A percentile compares a stretch with the other conserved stretches of the same genome.
Conservation (phyloP, 2,113 vertebrate species). For the Xyliphius kryptos region DNA sequence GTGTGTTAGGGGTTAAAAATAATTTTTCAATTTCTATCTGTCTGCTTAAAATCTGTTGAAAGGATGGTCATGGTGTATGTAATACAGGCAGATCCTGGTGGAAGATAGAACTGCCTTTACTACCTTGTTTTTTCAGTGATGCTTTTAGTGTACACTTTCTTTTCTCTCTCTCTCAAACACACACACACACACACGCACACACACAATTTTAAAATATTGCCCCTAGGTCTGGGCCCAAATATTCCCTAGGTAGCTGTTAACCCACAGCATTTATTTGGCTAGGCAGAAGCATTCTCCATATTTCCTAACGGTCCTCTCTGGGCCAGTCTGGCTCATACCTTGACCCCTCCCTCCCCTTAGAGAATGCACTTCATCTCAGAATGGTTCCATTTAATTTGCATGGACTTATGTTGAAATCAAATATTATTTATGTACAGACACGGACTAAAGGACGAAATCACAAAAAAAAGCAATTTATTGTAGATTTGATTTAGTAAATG, state of each 20-base stretch:
- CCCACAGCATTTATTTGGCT: conserved; percentile 47
- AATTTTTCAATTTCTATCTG: conserved; percentile 1
- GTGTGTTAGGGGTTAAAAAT: conserved; percentile 56
- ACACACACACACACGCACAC: conserved; percentile 40
- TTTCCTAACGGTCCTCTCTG: conserved; percentile 49
- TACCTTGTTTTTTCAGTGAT: conserved; percentile 29
- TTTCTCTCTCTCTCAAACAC: conserved; percentile 47
- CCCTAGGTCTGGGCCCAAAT: conserved; percentile 40
- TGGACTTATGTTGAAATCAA: conserved; percentile 9
- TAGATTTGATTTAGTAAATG: too few relatives aligned
- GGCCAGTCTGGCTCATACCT: conserved; percentile 22
- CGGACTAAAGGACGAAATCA: too few relatives aligned
- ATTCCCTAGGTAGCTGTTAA: conserved; percentile 63
- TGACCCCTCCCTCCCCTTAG: conserved; percentile 31
- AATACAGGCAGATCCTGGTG: conserved; percentile 57
- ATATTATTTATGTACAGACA: too few relatives aligned
- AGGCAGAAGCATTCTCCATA: conserved; percentile 45
- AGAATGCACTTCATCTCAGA: conserved; percentile 10
- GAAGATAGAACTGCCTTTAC: conserved; percentile 45
- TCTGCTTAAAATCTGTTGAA: conserved; percentile 49
- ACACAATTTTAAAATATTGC: conserved; percentile 30
- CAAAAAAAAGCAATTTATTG: too few relatives aligned
- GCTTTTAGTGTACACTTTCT: conserved; percentile 22
- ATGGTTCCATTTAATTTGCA: conserved; percentile 20
- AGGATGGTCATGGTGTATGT: conserved; percentile 38